phyloP scores from a whole-genome alignment of 2,797 vertebrate species.

The Telmatherina bonti region DNA sequence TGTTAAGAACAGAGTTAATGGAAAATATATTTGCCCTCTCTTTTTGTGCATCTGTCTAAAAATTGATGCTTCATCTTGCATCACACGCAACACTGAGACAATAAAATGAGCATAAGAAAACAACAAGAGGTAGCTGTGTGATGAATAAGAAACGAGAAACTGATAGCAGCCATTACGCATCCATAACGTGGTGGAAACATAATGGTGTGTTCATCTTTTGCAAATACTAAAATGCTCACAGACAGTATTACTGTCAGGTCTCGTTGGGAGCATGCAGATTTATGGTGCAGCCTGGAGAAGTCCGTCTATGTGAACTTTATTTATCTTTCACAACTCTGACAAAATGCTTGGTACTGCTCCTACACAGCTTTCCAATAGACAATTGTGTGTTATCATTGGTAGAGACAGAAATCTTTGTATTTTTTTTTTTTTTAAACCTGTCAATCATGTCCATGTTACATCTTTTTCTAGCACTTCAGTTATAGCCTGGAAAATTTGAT shows the following conservation, averaged over 20 bases:
- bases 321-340: slow-evolving; percentile 20
- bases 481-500: no score
- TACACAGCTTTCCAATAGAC: neutral
- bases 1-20: slow-evolving; percentile 45
- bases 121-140: neutral
- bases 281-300: slow-evolving; percentile 18
- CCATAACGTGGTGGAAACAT: slow-evolving; percentile 8
- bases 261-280: slow-evolving; percentile 16
- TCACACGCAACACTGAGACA: neutral
- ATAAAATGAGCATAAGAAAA: neutral
- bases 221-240: slow-evolving; percentile 6
- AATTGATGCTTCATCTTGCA: neutral
- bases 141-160: slow-evolving; percentile 30
- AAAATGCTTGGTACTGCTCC: slow-evolving; percentile 30
- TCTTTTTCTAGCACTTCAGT: no score
- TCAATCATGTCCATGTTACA: neutral
- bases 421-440: neutral
- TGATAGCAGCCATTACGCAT: slow-evolving; percentile 64
- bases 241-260: neutral
- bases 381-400: neutral
- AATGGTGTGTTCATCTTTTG: slow-evolving; percentile 7
- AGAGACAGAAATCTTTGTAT: slow-evolving; percentile 1
- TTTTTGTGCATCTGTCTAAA: neutral
- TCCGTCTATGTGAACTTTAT: slow-evolving; percentile 32
- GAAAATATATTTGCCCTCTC: neutral